Evolutionary conservation across 2,113 vertebrate genomes (phyloP).

Genomic region (Hippocampus barbouri): DNA sequence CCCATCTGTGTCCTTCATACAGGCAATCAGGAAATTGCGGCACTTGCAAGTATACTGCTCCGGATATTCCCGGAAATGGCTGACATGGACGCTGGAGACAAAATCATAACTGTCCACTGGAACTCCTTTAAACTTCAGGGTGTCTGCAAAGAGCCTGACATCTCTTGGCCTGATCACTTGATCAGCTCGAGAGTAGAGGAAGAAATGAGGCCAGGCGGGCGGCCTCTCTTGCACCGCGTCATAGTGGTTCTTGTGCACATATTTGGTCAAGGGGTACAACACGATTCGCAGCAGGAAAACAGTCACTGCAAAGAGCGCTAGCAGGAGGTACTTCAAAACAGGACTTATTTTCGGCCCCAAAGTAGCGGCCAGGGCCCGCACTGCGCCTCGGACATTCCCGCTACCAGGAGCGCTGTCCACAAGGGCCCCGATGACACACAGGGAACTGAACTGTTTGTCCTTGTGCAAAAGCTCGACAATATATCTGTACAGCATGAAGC

Average conservation of each 20-base stretch:
- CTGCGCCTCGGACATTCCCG: constrained; percentile 78
- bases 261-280: constrained; percentile 82
- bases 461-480: constrained; percentile 78
- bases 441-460: constrained; percentile 72
- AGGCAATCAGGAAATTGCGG: constrained; percentile 75
- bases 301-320: constrained; percentile 71
- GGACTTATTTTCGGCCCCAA: constrained; percentile 69
- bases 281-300: constrained; percentile 75
- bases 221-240: constrained; percentile 76
- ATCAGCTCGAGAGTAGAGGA: constrained; percentile 85
- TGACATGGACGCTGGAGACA: constrained; percentile 80
- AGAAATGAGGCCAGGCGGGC: constrained; percentile 88
- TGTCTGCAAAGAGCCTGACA: constrained; percentile 74
- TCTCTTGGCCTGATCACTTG: constrained; percentile 77
- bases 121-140: constrained; percentile 70
- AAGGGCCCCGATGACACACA: constrained; percentile 80
- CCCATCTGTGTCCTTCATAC: constrained; percentile 53
- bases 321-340: constrained; percentile 71
- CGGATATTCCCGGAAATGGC: constrained; percentile 82
- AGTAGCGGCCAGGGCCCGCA: constrained; percentile 79
- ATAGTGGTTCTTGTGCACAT: constrained; percentile 85
- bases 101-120: constrained; percentile 82
- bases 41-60: constrained; percentile 81
- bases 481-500: constrained; percentile 95
- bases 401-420: constrained; percentile 90